Evolutionary conservation across 2,888 invertebrate species (phyloP).

Genomic region (Cephus pulcher): DNA sequence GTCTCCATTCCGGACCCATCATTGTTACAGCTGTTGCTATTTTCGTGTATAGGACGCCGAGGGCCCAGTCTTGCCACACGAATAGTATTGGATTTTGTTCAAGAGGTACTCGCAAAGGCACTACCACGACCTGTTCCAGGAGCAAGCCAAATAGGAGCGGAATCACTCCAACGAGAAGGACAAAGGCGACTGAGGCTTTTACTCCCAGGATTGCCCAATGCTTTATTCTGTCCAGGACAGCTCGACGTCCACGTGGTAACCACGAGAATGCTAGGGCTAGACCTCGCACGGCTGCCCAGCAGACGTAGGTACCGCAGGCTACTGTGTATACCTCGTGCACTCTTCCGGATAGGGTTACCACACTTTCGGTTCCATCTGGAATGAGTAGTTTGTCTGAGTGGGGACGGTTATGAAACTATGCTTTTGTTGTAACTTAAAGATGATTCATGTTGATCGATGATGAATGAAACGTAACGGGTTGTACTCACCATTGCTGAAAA

Average conservation of each 20-base stretch:
- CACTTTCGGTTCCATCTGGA: conserved; percentile 14
- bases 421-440: not conserved
- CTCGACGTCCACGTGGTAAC: conserved; percentile 89
- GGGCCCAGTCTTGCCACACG: conserved; percentile 97
- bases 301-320: conserved; percentile 93
- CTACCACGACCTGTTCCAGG: conserved; percentile 90
- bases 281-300: conserved; percentile 91
- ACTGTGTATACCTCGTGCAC: conserved; percentile 97
- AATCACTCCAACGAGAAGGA: conserved; percentile 87
- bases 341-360: conserved; percentile 68
- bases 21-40: conserved; percentile 95
- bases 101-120: conserved; percentile 91
- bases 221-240: conserved; percentile 77
- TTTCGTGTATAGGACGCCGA: conserved; percentile 97
- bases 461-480: not conserved
- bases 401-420: not conserved
- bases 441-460: not conserved
- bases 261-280: conserved; percentile 85
- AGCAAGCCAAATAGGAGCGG: conserved; percentile 92
- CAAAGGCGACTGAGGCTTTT: conserved; percentile 80
- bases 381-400: not conserved
- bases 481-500: conserved; percentile 50
- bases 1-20: conserved; percentile 98
- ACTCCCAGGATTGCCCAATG: conserved; percentile 81
- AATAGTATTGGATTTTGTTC: conserved; percentile 91